Evolutionary conservation across 1,140 invertebrate genomes (phyloP), one percentile per base, ranked within the genome.

Genomic region (Lysiphlebus fabarum): DNA sequence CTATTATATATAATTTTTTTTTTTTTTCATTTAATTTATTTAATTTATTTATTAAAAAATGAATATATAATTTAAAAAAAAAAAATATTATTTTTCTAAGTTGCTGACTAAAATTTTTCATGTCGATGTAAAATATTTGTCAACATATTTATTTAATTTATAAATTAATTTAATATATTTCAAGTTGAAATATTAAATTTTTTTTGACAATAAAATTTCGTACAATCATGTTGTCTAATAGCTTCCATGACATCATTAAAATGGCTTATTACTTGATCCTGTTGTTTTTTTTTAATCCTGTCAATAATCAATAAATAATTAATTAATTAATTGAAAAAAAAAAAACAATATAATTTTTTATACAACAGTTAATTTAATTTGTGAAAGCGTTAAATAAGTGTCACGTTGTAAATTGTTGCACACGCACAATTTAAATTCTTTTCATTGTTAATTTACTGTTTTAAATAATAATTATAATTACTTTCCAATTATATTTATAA

Each of bases 201-300:
- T 62, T 80, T 76, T 38, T 67, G 75, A 58, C 84, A 85, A 26
- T 70, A 62, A 69, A 85, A 85, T 68, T 73, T 73, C 17, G 80
- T 82, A 70, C 84, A 86, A 62, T 85, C 80, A 66, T 81, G 75
- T 40, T 68, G 75, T 65, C 81, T 80, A 6, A 86, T 79, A 7
- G 84, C 84, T 17, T 78, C 75, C 81, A 85, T 85, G 14, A 85
- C 84, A 62, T 85, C 82, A 50, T 82, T 76, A 26, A 86, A 77
- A 62, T 86, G 83, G 56, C 72, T 67, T 17, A 81, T 82, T 40
- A 85, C 81, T 9, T 77, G 76, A 26, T 26, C 17, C 17, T 26
- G 17, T 26, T 26, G 17, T 2, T 4, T 26, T 4, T 26, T 26
- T 9, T 65, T 26, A 26, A 26, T 26, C 17, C 17, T 26, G 17